A percentile compares a stretch with the other conserved stretches of the same genome.
Evolutionary conservation across 2,113 vertebrate species (phyloP).

Genomic region (Ctenodactylus gundi): DNA sequence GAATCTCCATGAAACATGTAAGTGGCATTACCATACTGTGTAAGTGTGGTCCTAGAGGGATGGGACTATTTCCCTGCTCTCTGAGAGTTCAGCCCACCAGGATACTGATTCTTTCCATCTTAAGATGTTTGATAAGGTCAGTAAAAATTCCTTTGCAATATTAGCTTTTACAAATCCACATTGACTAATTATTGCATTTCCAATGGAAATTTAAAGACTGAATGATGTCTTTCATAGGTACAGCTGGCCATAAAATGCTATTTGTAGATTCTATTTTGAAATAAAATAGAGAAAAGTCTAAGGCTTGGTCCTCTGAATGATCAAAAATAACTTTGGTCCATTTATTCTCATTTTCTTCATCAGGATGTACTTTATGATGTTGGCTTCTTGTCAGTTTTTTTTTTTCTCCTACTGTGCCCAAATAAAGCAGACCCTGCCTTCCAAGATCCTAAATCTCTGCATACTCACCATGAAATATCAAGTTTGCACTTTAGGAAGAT

Average conservation of each 20-base stretch:
- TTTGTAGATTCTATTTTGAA: neutral
- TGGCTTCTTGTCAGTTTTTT: neutral
- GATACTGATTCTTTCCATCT: neutral
- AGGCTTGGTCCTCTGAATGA: neutral
- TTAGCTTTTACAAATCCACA: neutral
- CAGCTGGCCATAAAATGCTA: neutral
- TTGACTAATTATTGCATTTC: neutral
- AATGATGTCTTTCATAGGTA: neutral
- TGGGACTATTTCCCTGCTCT: neutral
- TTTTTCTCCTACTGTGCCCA: neutral
- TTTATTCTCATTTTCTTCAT: neutral
- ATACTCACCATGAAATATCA: slow-evolving; percentile 43
- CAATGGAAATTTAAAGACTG: neutral
- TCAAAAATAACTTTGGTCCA: neutral
- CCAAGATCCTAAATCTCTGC: neutral
- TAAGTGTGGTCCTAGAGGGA: neutral
- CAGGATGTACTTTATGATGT: neutral
- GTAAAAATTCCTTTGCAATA: neutral
- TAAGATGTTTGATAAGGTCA: neutral
- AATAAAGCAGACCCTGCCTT: neutral
- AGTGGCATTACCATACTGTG: neutral
- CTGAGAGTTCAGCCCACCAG: neutral
- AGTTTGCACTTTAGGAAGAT: neutral
- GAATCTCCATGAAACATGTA: neutral
- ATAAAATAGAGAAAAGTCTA: neutral